phyloP scores from a whole-genome alignment of 2,113 vertebrate species.

The Danionella cerebrum region DNA sequence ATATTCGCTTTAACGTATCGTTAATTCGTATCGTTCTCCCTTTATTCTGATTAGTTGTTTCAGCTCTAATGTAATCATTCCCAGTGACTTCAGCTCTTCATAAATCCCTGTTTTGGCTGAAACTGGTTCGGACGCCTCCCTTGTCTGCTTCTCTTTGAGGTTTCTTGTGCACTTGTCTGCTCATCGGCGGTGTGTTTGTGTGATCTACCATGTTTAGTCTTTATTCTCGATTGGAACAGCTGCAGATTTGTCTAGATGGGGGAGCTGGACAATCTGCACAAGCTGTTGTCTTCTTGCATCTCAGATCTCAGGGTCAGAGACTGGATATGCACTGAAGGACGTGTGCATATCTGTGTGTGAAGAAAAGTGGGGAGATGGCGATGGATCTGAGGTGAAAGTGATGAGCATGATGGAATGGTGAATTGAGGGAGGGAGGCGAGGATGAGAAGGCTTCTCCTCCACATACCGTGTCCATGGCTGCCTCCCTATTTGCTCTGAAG shows the following conservation, averaged over 20 bases:
- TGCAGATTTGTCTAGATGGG: slow-evolving; percentile 17
- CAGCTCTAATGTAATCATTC: no score
- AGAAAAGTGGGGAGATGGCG: neutral
- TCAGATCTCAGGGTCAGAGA: slow-evolving; percentile 18
- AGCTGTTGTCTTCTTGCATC: neutral
- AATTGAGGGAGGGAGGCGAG: neutral
- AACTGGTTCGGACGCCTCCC: neutral
- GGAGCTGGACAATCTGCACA: neutral
- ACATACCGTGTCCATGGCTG: slow-evolving; percentile 28
- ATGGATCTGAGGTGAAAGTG: neutral
- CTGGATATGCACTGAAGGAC: slow-evolving; percentile 22
- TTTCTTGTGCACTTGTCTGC: neutral
- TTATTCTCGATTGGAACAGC: neutral
- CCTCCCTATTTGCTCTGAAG: slow-evolving; percentile 18
- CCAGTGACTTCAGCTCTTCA: neutral
- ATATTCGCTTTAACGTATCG: no score
- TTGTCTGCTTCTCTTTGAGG: neutral
- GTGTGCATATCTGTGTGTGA: neutral
- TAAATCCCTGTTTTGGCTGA: neutral
- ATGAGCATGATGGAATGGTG: slow-evolving; percentile 5
- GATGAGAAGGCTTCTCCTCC: slow-evolving; percentile 19
- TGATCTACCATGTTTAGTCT: slow-evolving; percentile 42
- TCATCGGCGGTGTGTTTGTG: slow-evolving; percentile 1
- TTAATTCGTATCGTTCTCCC: no score
- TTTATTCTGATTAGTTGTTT: no score